Evolutionary conservation across 2,797 vertebrate species (phyloP), one percentile per base, ranked within the genome.

Genomic region (Galagoides demidoff): DNA sequence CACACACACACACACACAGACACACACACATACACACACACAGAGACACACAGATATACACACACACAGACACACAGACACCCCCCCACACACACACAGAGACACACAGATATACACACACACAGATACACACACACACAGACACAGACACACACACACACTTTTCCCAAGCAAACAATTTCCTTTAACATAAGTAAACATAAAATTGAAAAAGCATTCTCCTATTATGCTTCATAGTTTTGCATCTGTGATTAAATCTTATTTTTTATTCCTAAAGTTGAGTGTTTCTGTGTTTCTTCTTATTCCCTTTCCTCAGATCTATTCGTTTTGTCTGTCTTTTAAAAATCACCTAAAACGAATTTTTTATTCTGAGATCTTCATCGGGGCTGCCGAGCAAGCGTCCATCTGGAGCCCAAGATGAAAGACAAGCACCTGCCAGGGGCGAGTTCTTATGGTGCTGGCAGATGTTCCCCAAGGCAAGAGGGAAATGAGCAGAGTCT

Each of bases 161-260:
- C 49, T 52, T 66, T 86, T 59, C 17, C 63, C 52, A 4, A 55
- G 43, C 14, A 49, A 73, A 87, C 61, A 73, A 68, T 13, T 71
- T 73, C 57, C 71, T 92, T 94, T 25, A 71, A 79, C 73, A 89
- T 45, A 87, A 63, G 13, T 64, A 39, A 85, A 89, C 39, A 85
- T 68, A 70, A 70, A 64, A 78, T 70, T 55, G 12, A 2, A 43
- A 81, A 81, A 52, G 12, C 45, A 78, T 52, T 81, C 27, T 37
- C 25, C 74, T 68, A 34, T 25, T 39, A 9, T 20, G 66, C 78
- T 49, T 59, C 22, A 22, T 17, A 68, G 55, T 87, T 88, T 81
- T 88, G n/a, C 37, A 71, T 73, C 20, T 66, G 45, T 85, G 45
- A 85, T 77, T 90, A 95, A 76, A 93, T 81, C 45, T 12, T 13